These are phyloP conservation scores for Microchirus variegatus DNA, from an alignment of 2,797 vertebrate genomes.

Conservation along the genomic window DNA sequence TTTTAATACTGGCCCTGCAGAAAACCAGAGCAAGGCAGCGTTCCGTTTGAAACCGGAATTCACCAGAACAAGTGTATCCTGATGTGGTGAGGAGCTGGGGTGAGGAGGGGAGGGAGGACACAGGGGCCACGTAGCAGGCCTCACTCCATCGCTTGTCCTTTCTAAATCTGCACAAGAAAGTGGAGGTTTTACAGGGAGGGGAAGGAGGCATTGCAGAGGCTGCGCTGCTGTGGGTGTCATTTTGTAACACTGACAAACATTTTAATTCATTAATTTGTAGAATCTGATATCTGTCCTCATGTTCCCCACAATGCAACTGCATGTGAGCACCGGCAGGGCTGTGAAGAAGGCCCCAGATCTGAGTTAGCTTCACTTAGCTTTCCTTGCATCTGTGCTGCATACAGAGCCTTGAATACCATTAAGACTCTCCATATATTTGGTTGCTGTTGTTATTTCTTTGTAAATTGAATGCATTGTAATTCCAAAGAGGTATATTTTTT, in stretches of 20 bases:
- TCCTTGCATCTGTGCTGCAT: too few species aligned
- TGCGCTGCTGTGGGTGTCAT: slow-evolving; percentile 5
- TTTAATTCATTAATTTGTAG: slow-evolving; percentile 9
- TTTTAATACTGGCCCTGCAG: slow-evolving; percentile 87
- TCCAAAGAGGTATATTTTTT: too few species aligned
- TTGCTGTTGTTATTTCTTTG: background rate
- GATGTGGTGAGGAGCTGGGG: slow-evolving; percentile 93
- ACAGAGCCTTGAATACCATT: background rate
- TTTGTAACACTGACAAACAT: slow-evolving; percentile 11
- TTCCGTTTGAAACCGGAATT: slow-evolving; percentile 96
- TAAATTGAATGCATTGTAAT: background rate
- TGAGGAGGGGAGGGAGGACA: slow-evolving; percentile 59
- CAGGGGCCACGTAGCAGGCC: slow-evolving; percentile 60
- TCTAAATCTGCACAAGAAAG: slow-evolving; percentile 49
- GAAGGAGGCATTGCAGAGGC: slow-evolving; percentile 5
- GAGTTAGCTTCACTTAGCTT: too few species aligned
- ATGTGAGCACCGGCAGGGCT: background rate
- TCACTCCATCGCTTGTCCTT: slow-evolving; percentile 59
- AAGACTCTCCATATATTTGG: background rate
- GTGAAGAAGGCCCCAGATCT: background rate
- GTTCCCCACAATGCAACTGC: background rate
- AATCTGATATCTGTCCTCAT: background rate
- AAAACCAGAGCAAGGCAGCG: slow-evolving; percentile 88
- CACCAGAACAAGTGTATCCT: slow-evolving; percentile 96
- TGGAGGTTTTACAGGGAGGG: slow-evolving; percentile 15